These are phyloP conservation scores for Phlogophora meticulosa DNA, from an alignment of 2,888 invertebrate species.

Conservation along the genomic window DNA sequence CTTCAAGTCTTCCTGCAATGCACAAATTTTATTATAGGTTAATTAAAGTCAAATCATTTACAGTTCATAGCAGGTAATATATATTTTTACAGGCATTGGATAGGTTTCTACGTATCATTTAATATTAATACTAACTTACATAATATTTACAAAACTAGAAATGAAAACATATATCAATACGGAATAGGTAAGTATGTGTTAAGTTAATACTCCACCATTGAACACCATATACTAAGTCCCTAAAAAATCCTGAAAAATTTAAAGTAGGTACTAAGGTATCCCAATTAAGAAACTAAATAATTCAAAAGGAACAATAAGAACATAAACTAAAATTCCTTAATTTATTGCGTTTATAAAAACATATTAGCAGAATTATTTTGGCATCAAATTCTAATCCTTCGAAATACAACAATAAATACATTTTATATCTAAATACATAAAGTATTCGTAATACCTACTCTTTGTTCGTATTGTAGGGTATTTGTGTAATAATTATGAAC, in stretches of 20 bases:
- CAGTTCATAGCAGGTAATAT: slow-evolving; percentile 33
- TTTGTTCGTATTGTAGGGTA: slow-evolving; percentile 44
- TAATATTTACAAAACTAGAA: slow-evolving; percentile 65
- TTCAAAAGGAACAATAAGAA: slow-evolving; percentile 59
- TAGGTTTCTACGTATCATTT: slow-evolving; percentile 42
- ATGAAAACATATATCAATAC: slow-evolving; percentile 49
- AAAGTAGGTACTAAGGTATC: slow-evolving; percentile 11
- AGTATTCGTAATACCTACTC: slow-evolving; percentile 39
- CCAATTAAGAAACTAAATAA: slow-evolving; percentile 45
- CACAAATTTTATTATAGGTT: slow-evolving; percentile 19
- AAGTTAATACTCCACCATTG: slow-evolving; percentile 39
- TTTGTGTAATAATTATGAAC: slow-evolving; percentile 49
- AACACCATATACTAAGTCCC: slow-evolving; percentile 28
- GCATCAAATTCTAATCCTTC: slow-evolving; percentile 77
- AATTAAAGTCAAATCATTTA: slow-evolving; percentile 52
- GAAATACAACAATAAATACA: slow-evolving; percentile 75
- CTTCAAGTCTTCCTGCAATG: slow-evolving; percentile 1
- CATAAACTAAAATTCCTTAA: slow-evolving; percentile 47
- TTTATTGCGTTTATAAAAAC: slow-evolving; percentile 54
- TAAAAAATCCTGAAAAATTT: slow-evolving; percentile 17
- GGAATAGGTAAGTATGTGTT: slow-evolving; percentile 47
- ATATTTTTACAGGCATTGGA: slow-evolving; percentile 53
- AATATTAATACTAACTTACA: slow-evolving; percentile 60
- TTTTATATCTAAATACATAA: slow-evolving; percentile 56
- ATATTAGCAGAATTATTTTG: slow-evolving; percentile 77